Base-by-base conservation (phyloP, 2,888 invertebrate genomes). In the Yponomeuta cagnagella region DNA sequence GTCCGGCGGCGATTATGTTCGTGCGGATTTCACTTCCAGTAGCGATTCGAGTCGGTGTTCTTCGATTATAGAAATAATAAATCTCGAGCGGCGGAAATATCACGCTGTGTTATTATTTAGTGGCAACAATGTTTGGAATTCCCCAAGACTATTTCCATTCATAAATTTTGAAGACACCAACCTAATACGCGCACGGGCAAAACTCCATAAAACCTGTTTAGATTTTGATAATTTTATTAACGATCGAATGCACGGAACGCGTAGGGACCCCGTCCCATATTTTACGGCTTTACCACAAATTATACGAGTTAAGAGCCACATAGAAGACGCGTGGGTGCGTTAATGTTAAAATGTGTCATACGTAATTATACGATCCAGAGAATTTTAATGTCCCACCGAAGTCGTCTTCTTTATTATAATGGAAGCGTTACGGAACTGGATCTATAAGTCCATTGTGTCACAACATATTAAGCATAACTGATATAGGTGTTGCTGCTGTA, bases 141-240 rank as follows among this genome's bases (percentile, higher is more conserved):
- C 89, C 88, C 89, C 87, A 89, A 89, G 88, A 87, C 84, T 89
- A 89, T 90, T 90, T 86, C 88, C 92, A 92, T 92, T 92, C 92
- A 92, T 90, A 91, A 90, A 86, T 83, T 78, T 81, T 81, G 85
- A 84, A 83, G 82, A 82, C 73, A 75, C 83, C 83, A 82, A 85
- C 82, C 43, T 82, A 83, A 80, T 79, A 83, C 82, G 80, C 85
- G 85, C 89, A 87, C 89, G 87, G 87, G 88, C 86, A 82, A 83
- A 82, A 81, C 82, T 85, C 70, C 86, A 86, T 85, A 87, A 88
- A 92, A 92, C 92, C 90, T 83, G 91, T 91, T 92, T 90, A 85
- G 89, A 88, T 90, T 90, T 92, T 92, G 91, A 92, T 92, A 90
- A 92, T 92, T 92, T 92, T 92, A 92, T 90, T 91, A 91, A 91